Evolutionary conservation across 2,113 vertebrate genomes (phyloP), one percentile per base, ranked within the genome.

Genomic region (Megaleporinus macrocephalus): DNA sequence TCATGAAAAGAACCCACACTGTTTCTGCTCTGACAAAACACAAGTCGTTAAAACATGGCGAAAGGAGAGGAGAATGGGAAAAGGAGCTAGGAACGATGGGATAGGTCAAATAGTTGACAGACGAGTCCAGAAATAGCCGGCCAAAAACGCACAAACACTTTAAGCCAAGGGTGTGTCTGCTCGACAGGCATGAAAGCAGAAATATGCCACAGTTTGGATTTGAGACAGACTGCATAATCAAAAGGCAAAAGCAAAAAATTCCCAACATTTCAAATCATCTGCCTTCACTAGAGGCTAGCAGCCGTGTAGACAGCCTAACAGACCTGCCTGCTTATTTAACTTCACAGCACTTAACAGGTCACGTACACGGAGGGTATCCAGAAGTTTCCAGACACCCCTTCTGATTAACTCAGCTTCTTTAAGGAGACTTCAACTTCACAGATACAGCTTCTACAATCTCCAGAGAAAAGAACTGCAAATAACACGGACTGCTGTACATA

Each of bases 81-180:
- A 57, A 81, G 22, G 44, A 63, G 62, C 63, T 75, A 55, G 69
- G 62, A 30, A 20, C 70, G 16, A 82, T 76, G 73, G 73, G 65
- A 70, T 61, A 76, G 73, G 73, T 82, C 26, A 76, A 70, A 76
- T 49, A 76, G 53, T 61, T 82, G 63, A 70, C 80, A 82, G 80
- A 76, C 72, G 53, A 41, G 72, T 81, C 72, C 33, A 70, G 53
- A 70, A 76, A 69, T 70, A 76, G 80, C 33, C 61, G 22, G 49
- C 63, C 55, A 76, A 61, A 81, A 76, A 70, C 70, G 65, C 53
- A 69, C 57, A 70, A 76, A 76, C 33, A 81, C 59, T 59, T 47
- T 26, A 72, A 65, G 27, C 71, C n/a, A 73, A 74, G 76, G 63
- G 71, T 79, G 80, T 68, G 75, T 51, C 80, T 69, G 27, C 36